Conservation (phyloP, 2,888 invertebrate species). For the Noctua comes region DNA sequence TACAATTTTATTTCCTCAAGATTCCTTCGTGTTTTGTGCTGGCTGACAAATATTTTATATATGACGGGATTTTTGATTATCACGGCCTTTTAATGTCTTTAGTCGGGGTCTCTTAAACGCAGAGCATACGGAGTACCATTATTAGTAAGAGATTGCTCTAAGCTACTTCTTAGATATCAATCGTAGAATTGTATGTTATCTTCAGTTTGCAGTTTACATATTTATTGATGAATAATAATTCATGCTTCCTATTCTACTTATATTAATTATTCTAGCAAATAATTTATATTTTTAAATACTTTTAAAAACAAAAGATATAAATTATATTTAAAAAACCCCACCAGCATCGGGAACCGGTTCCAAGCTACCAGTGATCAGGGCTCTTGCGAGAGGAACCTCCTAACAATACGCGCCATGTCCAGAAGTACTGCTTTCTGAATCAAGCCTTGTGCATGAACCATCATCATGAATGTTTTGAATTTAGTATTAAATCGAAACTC, state of each 20-base stretch:
- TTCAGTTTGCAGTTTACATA: not conserved
- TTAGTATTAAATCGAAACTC: not conserved
- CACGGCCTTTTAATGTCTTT: not conserved
- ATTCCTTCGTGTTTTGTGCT: constrained; percentile 2
- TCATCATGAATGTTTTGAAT: not conserved
- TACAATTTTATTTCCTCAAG: constrained; percentile 14
- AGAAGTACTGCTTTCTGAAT: not conserved
- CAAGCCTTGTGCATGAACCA: not conserved
- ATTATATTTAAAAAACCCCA: not conserved
- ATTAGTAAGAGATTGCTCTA: not conserved
- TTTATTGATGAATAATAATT: not conserved
- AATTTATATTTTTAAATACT: not conserved
- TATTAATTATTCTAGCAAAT: not conserved
- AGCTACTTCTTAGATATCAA: not conserved
- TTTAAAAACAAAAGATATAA: not conserved
- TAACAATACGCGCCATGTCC: not conserved
- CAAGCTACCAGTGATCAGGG: not conserved
- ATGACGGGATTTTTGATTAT: not conserved
- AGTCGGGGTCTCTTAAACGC: not conserved
- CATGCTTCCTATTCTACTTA: not conserved
- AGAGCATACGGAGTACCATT: not conserved
- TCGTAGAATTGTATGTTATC: not conserved
- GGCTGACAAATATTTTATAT: not conserved
- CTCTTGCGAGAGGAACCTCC: not conserved
- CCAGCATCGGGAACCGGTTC: not conserved